Base-by-base conservation (phyloP, 2,888 invertebrate genomes). In the Periphyllus acericola region DNA sequence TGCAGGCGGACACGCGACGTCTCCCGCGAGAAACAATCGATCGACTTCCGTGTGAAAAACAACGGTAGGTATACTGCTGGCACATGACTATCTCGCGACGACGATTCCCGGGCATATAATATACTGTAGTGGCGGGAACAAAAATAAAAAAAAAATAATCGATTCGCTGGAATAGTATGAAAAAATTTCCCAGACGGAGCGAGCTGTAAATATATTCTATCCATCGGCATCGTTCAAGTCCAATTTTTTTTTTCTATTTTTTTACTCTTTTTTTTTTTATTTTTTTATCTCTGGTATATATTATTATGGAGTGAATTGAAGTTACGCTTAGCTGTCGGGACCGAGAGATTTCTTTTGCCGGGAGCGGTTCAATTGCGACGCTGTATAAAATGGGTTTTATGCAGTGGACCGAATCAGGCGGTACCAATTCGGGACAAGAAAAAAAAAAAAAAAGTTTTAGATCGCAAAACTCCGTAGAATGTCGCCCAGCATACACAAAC, bases 391-490 rank as follows among this genome's bases (percentile, higher is more conserved):
- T 86, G 86, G 79, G 71, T 86, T 60, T 46, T 79, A 86, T 72
- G 86, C 79, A 86, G 86, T 86, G 86, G 86, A 86, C 86, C 86
- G 86, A 86, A 86, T 86, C 79, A 79, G 86, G 79, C 79, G 72
- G 79, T 76, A 80, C 86, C 68, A 52, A 80, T 86, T 86, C 79
- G 68, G 83, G 55, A 78, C 25, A 36, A 76, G 76, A 46, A 36
- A 74, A 74, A 36, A 74, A 74, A 34, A 66, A 66, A 55, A 55
- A 86, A 86, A 86, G 86, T 86, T 86, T 86, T 79, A 86, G 79
- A 85, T 85, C 85, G 85, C 85, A 68, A 86, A 86, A 86, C 72
- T 79, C 52, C 86, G 60, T 46, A 72, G 79, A 86, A 86, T 14
- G 79, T 72, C 79, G 86, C 86, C 52, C 71, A 29, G 79, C 86